These are phyloP conservation scores for Elachura formosa DNA, from an alignment of 2,113 vertebrate species.

Conservation along the genomic window DNA sequence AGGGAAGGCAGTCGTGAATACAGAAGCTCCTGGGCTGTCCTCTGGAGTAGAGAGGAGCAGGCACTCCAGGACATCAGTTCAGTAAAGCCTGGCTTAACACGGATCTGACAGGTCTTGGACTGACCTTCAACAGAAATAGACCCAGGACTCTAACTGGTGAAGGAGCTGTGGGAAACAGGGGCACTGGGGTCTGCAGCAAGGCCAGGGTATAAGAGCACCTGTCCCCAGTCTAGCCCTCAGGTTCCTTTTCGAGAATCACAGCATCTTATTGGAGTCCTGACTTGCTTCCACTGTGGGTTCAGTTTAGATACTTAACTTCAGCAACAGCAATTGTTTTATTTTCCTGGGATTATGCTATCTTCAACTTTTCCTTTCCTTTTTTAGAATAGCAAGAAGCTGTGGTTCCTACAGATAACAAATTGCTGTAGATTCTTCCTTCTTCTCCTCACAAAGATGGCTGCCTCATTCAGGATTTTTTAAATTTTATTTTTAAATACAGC, in stretches of 20 bases:
- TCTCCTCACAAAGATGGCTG: not conserved
- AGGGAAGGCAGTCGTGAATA: not conserved
- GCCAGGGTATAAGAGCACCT: not conserved
- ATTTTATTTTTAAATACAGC: not conserved
- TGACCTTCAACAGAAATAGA: not conserved
- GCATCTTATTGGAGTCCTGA: not conserved
- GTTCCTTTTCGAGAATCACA: not conserved
- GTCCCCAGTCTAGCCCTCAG: not conserved
- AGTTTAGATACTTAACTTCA: not conserved
- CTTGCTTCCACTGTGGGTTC: not conserved
- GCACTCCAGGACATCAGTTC: not conserved
- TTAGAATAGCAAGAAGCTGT: not conserved
- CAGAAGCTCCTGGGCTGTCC: not conserved
- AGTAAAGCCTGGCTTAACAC: not conserved
- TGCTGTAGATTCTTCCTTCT: not conserved
- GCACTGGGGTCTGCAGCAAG: not conserved
- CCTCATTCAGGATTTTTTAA: not conserved
- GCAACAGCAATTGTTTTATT: slow-evolving; percentile 9
- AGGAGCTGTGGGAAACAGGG: not conserved
- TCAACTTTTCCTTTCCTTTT: not conserved
- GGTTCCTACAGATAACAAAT: not conserved
- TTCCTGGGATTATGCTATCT: slow-evolving; percentile 13
- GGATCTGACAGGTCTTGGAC: not conserved
- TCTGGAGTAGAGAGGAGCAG: not conserved
- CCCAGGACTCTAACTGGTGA: not conserved